A percentile compares a stretch with the other conserved stretches of the same genome.
These are phyloP conservation scores for Trisateles emortualis DNA, from an alignment of 2,888 invertebrate species.

Conservation along the genomic window DNA sequence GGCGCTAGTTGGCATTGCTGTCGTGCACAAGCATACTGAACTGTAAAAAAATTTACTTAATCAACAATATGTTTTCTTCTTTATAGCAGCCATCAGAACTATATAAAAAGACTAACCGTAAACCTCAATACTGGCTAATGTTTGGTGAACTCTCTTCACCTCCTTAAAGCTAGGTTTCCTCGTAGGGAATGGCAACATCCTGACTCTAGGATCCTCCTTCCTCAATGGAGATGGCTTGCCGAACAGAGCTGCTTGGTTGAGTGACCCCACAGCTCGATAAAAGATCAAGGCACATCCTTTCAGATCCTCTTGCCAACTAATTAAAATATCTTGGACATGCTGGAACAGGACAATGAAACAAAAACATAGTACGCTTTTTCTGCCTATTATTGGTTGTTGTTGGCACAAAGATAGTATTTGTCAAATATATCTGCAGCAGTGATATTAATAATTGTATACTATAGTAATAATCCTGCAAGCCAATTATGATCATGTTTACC, in stretches of 20 bases:
- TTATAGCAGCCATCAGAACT: neutral
- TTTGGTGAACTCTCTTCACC: slow-evolving; percentile 90
- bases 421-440: too few species aligned
- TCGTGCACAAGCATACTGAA: too few species aligned
- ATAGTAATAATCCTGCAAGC: too few species aligned
- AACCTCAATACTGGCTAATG: slow-evolving; percentile 89
- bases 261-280: slow-evolving; percentile 91
- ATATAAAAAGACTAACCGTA: slow-evolving; percentile 85
- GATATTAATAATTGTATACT: too few species aligned
- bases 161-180: slow-evolving; percentile 93
- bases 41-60: too few species aligned
- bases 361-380: too few species aligned
- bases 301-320: slow-evolving; percentile 89
- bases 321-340: slow-evolving; percentile 92
- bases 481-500: too few species aligned
- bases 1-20: too few species aligned
- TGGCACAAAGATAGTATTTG: too few species aligned
- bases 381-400: too few species aligned
- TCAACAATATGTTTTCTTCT: neutral
- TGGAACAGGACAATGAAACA: slow-evolving; percentile 61
- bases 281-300: slow-evolving; percentile 90
- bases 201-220: slow-evolving; percentile 87
- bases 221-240: slow-evolving; percentile 90
- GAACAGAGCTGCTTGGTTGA: slow-evolving; percentile 91
- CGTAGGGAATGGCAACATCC: slow-evolving; percentile 93